Evolutionary conservation across 1,140 invertebrate genomes (phyloP).

Genomic region (Lordiphosa mommai): DNA sequence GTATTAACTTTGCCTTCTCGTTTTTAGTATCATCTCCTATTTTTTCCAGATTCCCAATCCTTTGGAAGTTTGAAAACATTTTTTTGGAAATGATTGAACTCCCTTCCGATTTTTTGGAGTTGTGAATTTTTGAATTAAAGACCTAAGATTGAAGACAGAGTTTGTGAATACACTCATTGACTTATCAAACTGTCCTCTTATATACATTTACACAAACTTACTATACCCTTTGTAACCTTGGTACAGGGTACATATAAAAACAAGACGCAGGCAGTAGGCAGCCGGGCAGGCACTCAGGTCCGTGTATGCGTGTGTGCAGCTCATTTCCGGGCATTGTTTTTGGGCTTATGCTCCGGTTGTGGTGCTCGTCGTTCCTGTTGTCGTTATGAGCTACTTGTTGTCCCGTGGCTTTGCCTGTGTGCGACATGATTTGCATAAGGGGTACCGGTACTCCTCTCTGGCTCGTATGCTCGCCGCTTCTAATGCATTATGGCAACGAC

Average conservation of each 20-base stretch:
- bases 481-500: constrained; percentile 73
- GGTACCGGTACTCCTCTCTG: constrained; percentile 34
- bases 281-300: constrained; percentile 3
- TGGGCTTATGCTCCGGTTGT: constrained; percentile 9
- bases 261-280: constrained; percentile 29
- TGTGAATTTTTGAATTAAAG: too few relatives aligned
- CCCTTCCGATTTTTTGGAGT: too few relatives aligned
- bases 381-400: constrained; percentile 73
- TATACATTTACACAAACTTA: too few relatives aligned
- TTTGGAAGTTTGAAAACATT: too few relatives aligned
- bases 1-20: too few relatives aligned
- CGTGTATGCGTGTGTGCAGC: constrained; percentile 53
- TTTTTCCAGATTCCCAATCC: too few relatives aligned
- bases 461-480: constrained; percentile 23
- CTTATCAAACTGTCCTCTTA: too few relatives aligned
- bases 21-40: too few relatives aligned
- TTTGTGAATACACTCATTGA: too few relatives aligned
- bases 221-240: too few relatives aligned
- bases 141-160: too few relatives aligned
- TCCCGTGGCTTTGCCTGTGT: constrained; percentile 48
- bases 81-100: too few relatives aligned
- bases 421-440: constrained; percentile 55
- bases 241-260: constrained; percentile 9
- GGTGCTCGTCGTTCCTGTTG: constrained; percentile 7
- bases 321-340: constrained; percentile 75